A percentile compares a stretch with the other conserved stretches of the same genome.
Evolutionary conservation across 2,797 vertebrate species (phyloP).

Genomic region (Melanotaenia parkinsoni): DNA sequence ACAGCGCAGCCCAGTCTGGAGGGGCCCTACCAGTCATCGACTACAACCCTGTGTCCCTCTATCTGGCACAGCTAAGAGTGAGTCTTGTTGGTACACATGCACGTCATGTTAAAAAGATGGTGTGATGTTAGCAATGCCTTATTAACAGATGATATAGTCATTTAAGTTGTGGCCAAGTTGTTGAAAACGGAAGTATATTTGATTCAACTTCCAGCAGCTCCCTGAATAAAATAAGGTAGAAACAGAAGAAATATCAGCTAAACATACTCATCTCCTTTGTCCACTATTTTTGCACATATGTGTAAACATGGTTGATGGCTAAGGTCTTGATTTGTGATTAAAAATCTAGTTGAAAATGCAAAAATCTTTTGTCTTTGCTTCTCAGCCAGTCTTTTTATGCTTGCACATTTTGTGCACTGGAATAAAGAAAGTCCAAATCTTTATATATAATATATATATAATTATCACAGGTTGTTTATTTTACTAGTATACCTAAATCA

Average conservation of each 20-base stretch:
- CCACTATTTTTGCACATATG: no score
- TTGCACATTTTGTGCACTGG: no score
- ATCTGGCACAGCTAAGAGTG: constrained; percentile 90
- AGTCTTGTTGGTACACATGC: constrained; percentile 43
- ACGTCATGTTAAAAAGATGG: constrained; percentile 6
- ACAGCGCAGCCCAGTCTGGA: constrained; percentile 28
- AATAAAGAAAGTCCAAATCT: no score
- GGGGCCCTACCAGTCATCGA: constrained; percentile 88
- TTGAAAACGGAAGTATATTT: constrained; percentile 1
- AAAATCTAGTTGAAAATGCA: no score
- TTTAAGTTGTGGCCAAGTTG: not conserved
- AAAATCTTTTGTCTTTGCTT: no score
- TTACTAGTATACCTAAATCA: not conserved
- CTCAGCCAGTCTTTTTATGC: no score
- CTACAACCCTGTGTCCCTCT: constrained; percentile 91
- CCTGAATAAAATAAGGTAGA: no score
- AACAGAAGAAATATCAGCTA: no score
- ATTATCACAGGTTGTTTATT: not conserved
- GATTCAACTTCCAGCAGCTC: not conserved
- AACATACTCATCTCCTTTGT: no score
- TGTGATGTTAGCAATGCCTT: not conserved
- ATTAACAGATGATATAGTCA: constrained; percentile 5
- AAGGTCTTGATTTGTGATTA: no score
- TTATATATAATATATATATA: no score
- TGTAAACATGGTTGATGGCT: no score